Evolutionary conservation across 1,140 invertebrate species (phyloP), one percentile per base, ranked within the genome.

Genomic region (Cydia amplana): DNA sequence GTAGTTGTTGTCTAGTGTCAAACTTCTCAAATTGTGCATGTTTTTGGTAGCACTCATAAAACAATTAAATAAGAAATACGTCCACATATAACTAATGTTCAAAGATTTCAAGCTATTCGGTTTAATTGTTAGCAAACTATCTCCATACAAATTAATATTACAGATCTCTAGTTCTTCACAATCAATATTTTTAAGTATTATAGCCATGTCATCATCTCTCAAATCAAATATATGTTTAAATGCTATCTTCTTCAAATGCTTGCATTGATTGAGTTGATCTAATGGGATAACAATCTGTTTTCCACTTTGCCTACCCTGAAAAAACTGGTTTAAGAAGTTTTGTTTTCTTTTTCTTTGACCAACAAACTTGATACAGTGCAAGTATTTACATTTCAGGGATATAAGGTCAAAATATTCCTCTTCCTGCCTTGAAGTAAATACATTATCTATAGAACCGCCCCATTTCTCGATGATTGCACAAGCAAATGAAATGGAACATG

Each of bases 311-410:
- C 5, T 51, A 18, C 49, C 49, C 2, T 51, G 49, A 18, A 51
- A 51, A 16, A 51, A 18, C 49, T 51, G 49, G 18, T 51, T 51
- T 18, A 51, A 51, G 16, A 51, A 18, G 1, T 18, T 4, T 51
- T n/a, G 16, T 49, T 49, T 51, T 51, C 49, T 51, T 51, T 51
- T 51, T n/a, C 49, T 51, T 18, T 51, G 49, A 51, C 49, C 49
- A 0, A 51, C n/a, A n/a, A 51, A 51, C 16, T 51, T 51, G 49
- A 51, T 51, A n/a, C 49, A 51, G 18, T 51, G 16, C 5, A 51
- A n/a, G n/a, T 51, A 51, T n/a, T n/a, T 51, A 51, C 49, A 51
- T 51, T 51, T 51, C 14, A 51, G 49, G 0, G 49, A 16, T 51
- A 51, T 51, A 51, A 51, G 49, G 6, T 51, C 16, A 51, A 51